Evolutionary conservation across 2,888 invertebrate species (phyloP), one percentile per base, ranked within the genome.

Genomic region (Athalia cordata): DNA sequence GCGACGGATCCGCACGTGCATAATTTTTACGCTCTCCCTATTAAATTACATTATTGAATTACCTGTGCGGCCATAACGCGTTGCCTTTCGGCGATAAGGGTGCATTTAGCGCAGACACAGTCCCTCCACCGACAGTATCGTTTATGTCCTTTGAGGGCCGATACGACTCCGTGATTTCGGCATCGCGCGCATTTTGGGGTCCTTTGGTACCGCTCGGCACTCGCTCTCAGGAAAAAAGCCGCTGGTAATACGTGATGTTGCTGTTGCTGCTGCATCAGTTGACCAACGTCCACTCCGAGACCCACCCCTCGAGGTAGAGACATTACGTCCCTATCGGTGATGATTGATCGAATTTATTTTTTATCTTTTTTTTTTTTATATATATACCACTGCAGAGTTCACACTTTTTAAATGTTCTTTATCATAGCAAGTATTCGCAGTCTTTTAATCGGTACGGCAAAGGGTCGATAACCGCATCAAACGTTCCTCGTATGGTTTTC

Each of bases 31-130:
- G 29, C 29, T 29, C 29, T 29, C 29, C 29, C 13, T 55, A 67
- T n/a, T 50, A 13, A 15, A 61, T 43, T 45, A 49, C 64, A 13
- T 62, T 29, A 6, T 29, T 43, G 5, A 81, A 90, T 89, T 90
- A 96, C 96, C 94, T 97, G 97, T 76, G 99, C 99, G 15, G 99
- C 99, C 99, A 99, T 99, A 80, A 99, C 99, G 61, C 99, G 93
- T 91, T 99, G 99, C 81, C 99, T 91, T 92, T 99, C 99, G 1
- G 99, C 99, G 83, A 99, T 99, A 82, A 99, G 94, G 15, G 98
- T 99, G 92, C 99, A 99, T 92, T 99, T 99, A 78, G 98, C 98
- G 91, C 98, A 99, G 83, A 97, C 96, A 92, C 99, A 99, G 92
- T 99, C 99, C 81, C 97, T 92, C 98, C 98, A 99, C 80, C 98